Percentiles rank a stretch among this genome's conserved stretches.
phyloP scores from a whole-genome alignment of 2,113 vertebrate species.

The Microtus pennsylvanicus region DNA sequence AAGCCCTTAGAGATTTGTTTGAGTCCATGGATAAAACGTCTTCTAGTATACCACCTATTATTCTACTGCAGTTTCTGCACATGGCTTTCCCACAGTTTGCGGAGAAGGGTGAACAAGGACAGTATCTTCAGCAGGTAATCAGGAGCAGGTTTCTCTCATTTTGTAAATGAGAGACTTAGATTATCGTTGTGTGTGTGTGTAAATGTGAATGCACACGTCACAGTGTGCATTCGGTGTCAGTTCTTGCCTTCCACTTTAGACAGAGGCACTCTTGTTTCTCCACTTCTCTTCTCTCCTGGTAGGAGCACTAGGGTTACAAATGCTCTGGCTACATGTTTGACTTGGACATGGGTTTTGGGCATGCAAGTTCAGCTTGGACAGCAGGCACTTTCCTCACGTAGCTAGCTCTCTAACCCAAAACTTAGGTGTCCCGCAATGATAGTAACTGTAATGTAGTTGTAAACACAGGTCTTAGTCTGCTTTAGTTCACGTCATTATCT shows the following conservation, averaged over 20 bases:
- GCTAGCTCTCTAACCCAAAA: neutral
- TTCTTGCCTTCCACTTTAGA: neutral
- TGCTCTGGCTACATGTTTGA: neutral
- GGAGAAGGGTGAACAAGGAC: constrained; percentile 98
- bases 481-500: neutral
- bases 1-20: constrained; percentile 98
- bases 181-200: neutral
- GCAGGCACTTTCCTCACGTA: neutral
- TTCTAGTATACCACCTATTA: constrained; percentile 98
- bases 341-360: neutral
- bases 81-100: constrained; percentile 99
- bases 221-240: neutral
- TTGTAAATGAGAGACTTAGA: neutral
- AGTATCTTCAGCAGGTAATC: constrained; percentile 98
- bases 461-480: neutral
- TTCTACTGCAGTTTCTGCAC: constrained; percentile 98
- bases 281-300: too few relatives aligned
- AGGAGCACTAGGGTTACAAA: neutral
- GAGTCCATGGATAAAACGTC: constrained; percentile 99
- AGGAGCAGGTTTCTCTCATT: neutral
- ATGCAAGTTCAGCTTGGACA: neutral
- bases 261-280: neutral
- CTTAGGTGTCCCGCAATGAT: neutral
- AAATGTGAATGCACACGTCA: neutral
- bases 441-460: constrained; percentile 2